Base-by-base conservation (phyloP, 2,113 vertebrate genomes). In the Vombatus ursinus region DNA sequence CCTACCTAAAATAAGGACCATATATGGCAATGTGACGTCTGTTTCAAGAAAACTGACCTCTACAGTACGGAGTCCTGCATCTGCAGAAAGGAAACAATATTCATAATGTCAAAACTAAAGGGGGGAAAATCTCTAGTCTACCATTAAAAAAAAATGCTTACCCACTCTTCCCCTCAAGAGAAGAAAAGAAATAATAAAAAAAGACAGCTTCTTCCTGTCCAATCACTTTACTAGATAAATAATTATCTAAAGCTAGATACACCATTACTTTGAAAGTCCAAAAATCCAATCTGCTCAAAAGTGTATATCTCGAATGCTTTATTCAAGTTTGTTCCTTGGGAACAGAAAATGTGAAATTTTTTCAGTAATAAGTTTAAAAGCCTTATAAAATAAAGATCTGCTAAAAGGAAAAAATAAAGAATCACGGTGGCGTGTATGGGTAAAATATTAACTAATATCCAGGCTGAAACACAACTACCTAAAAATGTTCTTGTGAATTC, bases 381-480 rank as follows among this genome's bases (percentile, higher is more conserved):
- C 61, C 61, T n/a, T n/a, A 77, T n/a, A 77, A 77, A 77, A 97
- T 49, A 61, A 89, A 53, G 1, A 92, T 77, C 57, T 93, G 49
- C 89, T 77, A 92, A 96, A 93, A 91, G 52, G 92, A 95, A 57
- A n/a, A 94, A 49, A 84, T 44, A 84, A 23, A 84, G 68, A n/a
- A 44, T 16, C 19, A 84, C 44, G 37, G 19, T 44, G 44, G 7
- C 0, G 7, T 44, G n/a, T 84, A 44, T 8, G 44, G n/a, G n/a
- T 84, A 44, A 23, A 3, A 37, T 77, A 77, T 77, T 77, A 44
- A 44, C n/a, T 7, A 77, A 77, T 84, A 84, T 23, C 16, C 68
- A 3, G 48, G 47, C 53, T 51, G 28, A 93, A 91, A n/a, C 93
- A 95, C 3, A 24, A 96, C 54, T 84, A 96, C 48, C 93, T 96